Percentiles rank a stretch among this genome's conserved stretches.
phyloP scores from a whole-genome alignment of 23 tunicate genomes.

The Trididemnum miniatum region DNA sequence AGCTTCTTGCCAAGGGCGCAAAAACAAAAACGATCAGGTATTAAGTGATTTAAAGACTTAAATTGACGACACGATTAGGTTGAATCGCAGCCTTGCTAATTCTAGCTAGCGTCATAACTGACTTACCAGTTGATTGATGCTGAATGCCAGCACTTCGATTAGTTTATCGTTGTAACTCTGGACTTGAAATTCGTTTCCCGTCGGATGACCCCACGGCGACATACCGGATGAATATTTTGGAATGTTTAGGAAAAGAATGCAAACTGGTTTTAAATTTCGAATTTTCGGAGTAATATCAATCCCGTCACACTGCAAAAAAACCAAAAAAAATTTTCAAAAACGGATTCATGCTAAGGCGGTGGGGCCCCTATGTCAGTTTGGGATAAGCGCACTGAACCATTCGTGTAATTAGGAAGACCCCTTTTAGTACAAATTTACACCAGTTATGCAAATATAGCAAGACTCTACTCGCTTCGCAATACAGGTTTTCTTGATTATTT shows the following conservation, averaged over 20 bases:
- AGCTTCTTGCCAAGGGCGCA: too few species aligned
- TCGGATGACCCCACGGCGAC: conserved; percentile 89
- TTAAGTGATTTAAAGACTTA: too few species aligned
- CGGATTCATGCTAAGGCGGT: too few species aligned
- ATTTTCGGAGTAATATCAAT: conserved; percentile 71
- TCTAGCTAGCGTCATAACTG: not conserved
- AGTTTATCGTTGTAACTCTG: conserved; percentile 83
- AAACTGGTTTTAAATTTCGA: conserved; percentile 70
- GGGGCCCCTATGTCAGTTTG: too few species aligned
- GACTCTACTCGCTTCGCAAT: too few species aligned
- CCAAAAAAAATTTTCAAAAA: not conserved
- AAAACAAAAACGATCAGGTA: too few species aligned
- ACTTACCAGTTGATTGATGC: conserved; percentile 86
- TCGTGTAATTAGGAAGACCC: too few species aligned
- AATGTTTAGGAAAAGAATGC: conserved; percentile 89
- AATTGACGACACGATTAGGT: too few species aligned
- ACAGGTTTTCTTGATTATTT: too few species aligned
- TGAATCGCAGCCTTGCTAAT: not conserved
- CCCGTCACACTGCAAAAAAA: conserved; percentile 76
- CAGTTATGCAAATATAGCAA: too few species aligned
- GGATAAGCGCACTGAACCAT: too few species aligned
- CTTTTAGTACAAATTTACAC: too few species aligned
- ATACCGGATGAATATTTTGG: conserved; percentile 73
- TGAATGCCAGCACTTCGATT: conserved; percentile 93
- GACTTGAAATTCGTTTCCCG: conserved; percentile 59